Conservation (phyloP, 2,797 vertebrate species). For the Danio aesculapii region DNA sequence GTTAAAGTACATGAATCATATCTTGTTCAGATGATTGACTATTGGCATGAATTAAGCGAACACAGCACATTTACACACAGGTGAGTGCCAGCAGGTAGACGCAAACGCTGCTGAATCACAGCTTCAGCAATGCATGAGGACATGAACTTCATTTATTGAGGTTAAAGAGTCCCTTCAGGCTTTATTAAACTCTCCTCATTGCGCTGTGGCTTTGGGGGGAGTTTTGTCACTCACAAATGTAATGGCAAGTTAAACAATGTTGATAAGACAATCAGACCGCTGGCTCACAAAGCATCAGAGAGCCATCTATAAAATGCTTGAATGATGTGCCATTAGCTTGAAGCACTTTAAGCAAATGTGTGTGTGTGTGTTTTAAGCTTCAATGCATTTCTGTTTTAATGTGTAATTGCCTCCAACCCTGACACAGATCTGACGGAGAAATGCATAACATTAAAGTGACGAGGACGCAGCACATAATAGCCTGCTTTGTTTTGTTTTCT, state of each 20-base stretch:
- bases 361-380: conserved; percentile 53
- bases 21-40: not conserved
- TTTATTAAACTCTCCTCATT: conserved; percentile 63
- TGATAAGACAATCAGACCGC: conserved; percentile 16
- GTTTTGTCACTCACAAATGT: conserved; percentile 14
- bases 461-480: too few relatives aligned
- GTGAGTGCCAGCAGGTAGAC: conserved; percentile 26
- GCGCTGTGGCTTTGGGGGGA: conserved; percentile 47
- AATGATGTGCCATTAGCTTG: not conserved
- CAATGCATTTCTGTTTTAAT: conserved; percentile 57
- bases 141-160: conserved; percentile 42
- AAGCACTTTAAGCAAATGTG: not conserved
- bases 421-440: conserved; percentile 27
- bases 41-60: not conserved
- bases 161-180: conserved; percentile 56
- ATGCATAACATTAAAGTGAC: conserved; percentile 2
- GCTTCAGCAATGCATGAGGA: not conserved
- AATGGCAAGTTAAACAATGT: conserved; percentile 7
- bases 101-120: conserved; percentile 17
- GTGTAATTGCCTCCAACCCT: conserved; percentile 58
- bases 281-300: conserved; percentile 16
- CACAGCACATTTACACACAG: not conserved
- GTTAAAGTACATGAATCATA: conserved; percentile 3
- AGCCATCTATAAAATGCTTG: conserved; percentile 37
- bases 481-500: too few relatives aligned